Conservation (phyloP, 2,797 vertebrate species). For the Characodon lateralis region DNA sequence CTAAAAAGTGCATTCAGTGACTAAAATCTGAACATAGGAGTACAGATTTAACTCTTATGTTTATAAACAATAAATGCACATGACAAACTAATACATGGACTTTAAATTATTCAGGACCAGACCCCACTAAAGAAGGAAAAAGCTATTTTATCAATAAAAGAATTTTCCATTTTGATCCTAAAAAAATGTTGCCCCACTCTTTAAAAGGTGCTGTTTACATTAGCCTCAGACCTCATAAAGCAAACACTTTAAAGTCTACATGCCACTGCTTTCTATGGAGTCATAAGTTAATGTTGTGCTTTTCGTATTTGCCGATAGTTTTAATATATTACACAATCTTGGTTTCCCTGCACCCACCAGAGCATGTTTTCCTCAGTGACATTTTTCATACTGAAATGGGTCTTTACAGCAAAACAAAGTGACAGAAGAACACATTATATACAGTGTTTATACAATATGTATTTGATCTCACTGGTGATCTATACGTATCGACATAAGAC, state of each 20-base stretch:
- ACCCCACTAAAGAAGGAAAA: background rate
- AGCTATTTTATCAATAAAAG: background rate
- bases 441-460: background rate
- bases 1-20: background rate
- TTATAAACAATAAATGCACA: background rate
- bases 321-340: constrained; percentile 48
- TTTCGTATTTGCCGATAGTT: constrained; percentile 22
- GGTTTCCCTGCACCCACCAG: constrained; percentile 8
- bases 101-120: background rate
- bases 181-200: constrained; percentile 16
- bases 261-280: constrained; percentile 29
- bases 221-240: constrained; percentile 3
- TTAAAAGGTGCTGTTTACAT: constrained; percentile 24
- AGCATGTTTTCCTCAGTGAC: constrained; percentile 38
- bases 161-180: background rate
- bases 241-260: constrained; percentile 68
- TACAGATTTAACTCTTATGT: background rate
- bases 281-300: constrained; percentile 32
- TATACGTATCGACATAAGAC: background rate
- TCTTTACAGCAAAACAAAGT: constrained; percentile 16
- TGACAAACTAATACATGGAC: background rate
- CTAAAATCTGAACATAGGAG: background rate
- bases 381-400: constrained; percentile 33
- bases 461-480: background rate
- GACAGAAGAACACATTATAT: background rate